Evolutionary conservation across 2,797 vertebrate genomes (phyloP).

Genomic region (Chiroxiphia lanceolata): DNA sequence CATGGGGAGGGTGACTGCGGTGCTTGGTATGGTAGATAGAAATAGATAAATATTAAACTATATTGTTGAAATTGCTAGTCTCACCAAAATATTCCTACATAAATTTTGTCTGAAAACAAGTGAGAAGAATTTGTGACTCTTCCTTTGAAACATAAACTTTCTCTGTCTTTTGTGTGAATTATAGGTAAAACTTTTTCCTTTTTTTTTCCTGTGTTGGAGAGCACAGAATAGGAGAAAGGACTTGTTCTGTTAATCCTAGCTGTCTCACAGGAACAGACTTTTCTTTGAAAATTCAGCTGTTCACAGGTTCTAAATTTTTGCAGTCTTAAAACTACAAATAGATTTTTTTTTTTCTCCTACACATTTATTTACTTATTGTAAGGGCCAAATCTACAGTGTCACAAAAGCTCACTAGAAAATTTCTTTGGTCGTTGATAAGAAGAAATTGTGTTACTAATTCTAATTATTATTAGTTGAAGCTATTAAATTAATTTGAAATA

Average conservation of each 20-base stretch:
- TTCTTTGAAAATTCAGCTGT: not conserved
- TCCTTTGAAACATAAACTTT: not conserved
- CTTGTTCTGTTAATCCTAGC: not conserved
- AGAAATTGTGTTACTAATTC: not conserved
- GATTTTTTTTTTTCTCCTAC: not conserved
- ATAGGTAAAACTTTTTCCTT: not conserved
- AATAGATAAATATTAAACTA: not conserved
- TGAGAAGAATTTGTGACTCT: not conserved
- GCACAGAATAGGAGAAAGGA: not conserved
- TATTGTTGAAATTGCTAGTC: not conserved
- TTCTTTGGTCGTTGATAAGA: not conserved
- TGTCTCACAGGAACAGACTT: not conserved
- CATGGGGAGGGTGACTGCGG: accelerated
- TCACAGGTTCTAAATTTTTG: not conserved
- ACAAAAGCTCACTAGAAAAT: not conserved
- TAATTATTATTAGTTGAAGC: not conserved
- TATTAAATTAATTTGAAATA: not conserved
- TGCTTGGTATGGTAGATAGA: not conserved
- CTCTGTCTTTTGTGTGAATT: not conserved
- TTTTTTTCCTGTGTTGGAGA: not conserved
- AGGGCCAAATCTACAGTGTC: not conserved
- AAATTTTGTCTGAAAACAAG: not conserved
- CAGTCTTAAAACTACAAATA: not conserved
- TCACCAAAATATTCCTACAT: not conserved
- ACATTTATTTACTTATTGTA: not conserved